Percentiles rank a stretch among this genome's conserved stretches.
Evolutionary conservation across 2,797 vertebrate genomes (phyloP).

Genomic region (Syndactyla subalaris): DNA sequence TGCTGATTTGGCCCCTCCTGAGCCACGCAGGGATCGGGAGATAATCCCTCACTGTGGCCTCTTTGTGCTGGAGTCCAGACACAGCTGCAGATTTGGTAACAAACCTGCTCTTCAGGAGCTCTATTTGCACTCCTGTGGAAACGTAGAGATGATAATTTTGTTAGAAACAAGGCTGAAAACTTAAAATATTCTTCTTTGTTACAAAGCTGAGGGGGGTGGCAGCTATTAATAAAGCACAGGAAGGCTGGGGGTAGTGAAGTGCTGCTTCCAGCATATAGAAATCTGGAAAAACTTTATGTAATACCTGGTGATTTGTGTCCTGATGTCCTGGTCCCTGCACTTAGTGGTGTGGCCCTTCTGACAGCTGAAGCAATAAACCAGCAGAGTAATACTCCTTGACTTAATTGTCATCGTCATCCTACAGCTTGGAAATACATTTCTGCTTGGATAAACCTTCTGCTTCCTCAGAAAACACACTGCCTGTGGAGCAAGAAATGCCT

Average conservation of each 20-base stretch:
- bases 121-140: neutral
- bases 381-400: neutral
- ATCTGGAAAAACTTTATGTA: neutral
- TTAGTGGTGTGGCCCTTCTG: neutral
- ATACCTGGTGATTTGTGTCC: neutral
- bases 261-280: neutral
- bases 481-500: neutral
- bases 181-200: neutral
- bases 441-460: neutral
- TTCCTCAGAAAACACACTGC: neutral
- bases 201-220: neutral
- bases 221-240: neutral
- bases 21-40: neutral
- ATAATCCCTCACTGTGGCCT: neutral
- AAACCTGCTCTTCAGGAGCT: neutral
- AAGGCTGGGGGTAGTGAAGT: neutral
- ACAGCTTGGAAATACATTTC: rapidly evolving
- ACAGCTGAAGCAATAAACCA: neutral
- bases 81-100: neutral
- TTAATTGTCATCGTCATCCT: neutral
- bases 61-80: neutral
- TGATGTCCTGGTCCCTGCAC: neutral
- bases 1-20: neutral
- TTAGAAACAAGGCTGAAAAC: neutral
- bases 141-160: neutral